Conservation (phyloP, 2,888 invertebrate genomes). For the Drosophila pegasa region DNA sequence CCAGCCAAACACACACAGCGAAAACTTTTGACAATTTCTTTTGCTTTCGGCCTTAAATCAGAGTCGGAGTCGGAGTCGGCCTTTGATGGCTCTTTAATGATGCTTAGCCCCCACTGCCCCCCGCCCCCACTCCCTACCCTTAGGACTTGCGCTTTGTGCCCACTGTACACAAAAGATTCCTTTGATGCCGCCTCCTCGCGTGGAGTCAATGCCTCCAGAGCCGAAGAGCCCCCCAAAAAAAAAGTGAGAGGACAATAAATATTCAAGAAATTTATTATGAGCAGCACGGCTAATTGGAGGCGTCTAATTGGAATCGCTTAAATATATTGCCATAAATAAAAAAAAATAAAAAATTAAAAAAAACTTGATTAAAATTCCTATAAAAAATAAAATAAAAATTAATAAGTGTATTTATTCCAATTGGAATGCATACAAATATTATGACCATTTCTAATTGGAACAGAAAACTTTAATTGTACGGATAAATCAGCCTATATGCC, state of each 20-base stretch:
- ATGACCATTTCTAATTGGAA: too few relatives aligned
- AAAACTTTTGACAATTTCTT: slow-evolving; percentile 42
- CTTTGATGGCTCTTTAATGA: slow-evolving; percentile 55
- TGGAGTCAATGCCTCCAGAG: slow-evolving; percentile 1
- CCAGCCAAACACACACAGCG: slow-evolving; percentile 24
- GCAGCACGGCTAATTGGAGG: too few relatives aligned
- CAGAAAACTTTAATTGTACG: too few relatives aligned
- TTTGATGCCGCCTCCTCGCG: slow-evolving; percentile 9
- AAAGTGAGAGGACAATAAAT: not conserved
- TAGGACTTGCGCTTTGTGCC: slow-evolving; percentile 1
- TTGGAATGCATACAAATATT: too few relatives aligned
- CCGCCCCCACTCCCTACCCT: not conserved
- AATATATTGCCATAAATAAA: too few relatives aligned
- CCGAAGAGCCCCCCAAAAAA: too few relatives aligned
- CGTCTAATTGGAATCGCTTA: too few relatives aligned
- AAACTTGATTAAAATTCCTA: too few relatives aligned
- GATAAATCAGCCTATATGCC: too few relatives aligned
- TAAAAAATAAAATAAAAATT: too few relatives aligned
- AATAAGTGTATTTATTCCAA: too few relatives aligned
- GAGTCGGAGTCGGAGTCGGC: slow-evolving; percentile 30
- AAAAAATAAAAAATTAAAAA: too few relatives aligned
- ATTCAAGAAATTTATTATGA: not conserved
- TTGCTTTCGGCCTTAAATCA: slow-evolving; percentile 28
- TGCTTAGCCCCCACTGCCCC: slow-evolving; percentile 14
- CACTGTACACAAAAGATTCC: slow-evolving; percentile 6